Conservation (phyloP, 2,113 vertebrate genomes). For the Lasiurus borealis region DNA sequence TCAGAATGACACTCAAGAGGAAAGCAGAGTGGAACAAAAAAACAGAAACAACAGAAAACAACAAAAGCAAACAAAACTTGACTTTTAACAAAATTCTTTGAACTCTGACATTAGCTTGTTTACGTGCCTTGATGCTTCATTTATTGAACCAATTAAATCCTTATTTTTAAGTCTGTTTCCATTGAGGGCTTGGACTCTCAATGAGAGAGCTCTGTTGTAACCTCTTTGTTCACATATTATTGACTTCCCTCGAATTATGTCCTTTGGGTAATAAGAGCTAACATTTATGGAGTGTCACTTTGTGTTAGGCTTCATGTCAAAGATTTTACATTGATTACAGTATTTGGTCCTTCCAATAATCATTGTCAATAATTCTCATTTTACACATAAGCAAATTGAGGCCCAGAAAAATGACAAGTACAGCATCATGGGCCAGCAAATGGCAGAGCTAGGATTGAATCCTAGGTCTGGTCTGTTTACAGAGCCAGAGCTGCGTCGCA, state of each 20-base stretch:
- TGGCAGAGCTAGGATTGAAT: not conserved
- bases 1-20: not conserved
- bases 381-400: not conserved
- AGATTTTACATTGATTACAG: not conserved
- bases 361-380: not conserved
- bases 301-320: not conserved
- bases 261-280: not conserved
- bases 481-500: not conserved
- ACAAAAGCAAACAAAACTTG: not conserved
- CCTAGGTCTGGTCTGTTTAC: not conserved
- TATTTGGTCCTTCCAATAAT: not conserved
- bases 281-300: not conserved
- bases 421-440: not conserved
- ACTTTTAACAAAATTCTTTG: not conserved
- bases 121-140: not conserved
- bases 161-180: constrained; percentile 12
- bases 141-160: not conserved
- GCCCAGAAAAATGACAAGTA: not conserved
- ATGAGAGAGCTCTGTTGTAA: not conserved
- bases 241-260: not conserved
- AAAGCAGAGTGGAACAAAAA: not conserved
- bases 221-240: not conserved
- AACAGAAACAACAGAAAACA: not conserved
- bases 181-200: not conserved
- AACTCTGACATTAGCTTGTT: not conserved